A percentile compares a stretch with the other conserved stretches of the same genome.
Conservation (phyloP, 2,797 vertebrate genomes). For the Coregonus sp. region DNA sequence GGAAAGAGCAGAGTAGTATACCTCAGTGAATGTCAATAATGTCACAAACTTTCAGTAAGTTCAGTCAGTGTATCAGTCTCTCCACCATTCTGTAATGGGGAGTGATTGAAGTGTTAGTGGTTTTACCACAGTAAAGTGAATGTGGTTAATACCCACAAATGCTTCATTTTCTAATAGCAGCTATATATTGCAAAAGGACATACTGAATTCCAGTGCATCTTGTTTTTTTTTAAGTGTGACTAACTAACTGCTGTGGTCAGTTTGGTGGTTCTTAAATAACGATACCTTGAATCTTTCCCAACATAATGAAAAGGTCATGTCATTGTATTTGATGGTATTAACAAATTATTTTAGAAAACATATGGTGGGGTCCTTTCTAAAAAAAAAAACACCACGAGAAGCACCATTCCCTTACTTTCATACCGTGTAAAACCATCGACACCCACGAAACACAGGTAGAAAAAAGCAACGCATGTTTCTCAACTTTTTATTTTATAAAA, state of each 20-base stretch:
- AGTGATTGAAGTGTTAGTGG: conserved; percentile 18
- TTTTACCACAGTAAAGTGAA: conserved; percentile 19
- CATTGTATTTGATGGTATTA: conserved; percentile 23
- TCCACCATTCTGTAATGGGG: neutral
- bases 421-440: conserved; percentile 42
- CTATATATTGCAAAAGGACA: conserved; percentile 38
- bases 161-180: conserved; percentile 44
- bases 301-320: conserved; percentile 41
- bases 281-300: conserved; percentile 36
- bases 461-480: conserved; percentile 30
- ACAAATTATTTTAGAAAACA: conserved; percentile 4
- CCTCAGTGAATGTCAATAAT: neutral
- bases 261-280: conserved; percentile 38
- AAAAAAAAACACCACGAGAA: conserved; percentile 16
- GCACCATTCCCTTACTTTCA: too few relatives aligned
- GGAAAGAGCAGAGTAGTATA: neutral
- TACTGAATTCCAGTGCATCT: conserved; percentile 55
- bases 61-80: conserved; percentile 19
- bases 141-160: conserved; percentile 31
- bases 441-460: conserved; percentile 50
- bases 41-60: neutral
- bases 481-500: conserved; percentile 27
- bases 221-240: conserved; percentile 44
- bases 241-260: conserved; percentile 15
- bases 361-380: conserved; percentile 20